phyloP scores from a whole-genome alignment of 2,888 invertebrate species.

The Melolontha melolontha region DNA sequence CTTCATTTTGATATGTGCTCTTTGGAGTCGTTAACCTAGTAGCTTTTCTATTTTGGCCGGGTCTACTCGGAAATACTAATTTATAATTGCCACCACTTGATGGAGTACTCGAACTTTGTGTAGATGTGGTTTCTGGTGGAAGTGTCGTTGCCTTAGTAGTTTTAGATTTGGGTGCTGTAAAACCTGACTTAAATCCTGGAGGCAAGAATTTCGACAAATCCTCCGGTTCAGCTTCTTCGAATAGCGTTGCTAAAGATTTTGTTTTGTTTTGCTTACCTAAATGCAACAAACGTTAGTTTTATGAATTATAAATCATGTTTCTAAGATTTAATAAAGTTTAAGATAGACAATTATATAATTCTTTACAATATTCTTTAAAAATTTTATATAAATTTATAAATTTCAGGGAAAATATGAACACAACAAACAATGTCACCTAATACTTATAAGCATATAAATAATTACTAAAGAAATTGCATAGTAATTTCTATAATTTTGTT shows the following conservation, averaged over 20 bases:
- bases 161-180: conserved; percentile 50
- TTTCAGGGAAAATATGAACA: no score
- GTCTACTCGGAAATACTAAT: conserved; percentile 77
- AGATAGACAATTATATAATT: no score
- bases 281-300: neutral
- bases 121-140: conserved; percentile 51
- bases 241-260: conserved; percentile 42
- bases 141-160: conserved; percentile 45
- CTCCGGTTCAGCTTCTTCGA: conserved; percentile 63
- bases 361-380: no score
- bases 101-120: conserved; percentile 6
- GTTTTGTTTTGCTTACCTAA: conserved; percentile 44
- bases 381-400: no score
- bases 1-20: conserved; percentile 58
- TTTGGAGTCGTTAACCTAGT: conserved; percentile 69
- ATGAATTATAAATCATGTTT: no score
- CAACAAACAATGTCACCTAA: no score
- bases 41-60: conserved; percentile 70
- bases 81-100: conserved; percentile 49
- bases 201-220: conserved; percentile 64
- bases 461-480: no score
- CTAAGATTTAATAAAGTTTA: no score
- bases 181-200: conserved; percentile 62
- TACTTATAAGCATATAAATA: no score
- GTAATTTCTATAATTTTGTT: no score